Conservation (phyloP, 2,888 invertebrate genomes). For the Phaedon cochleariae region DNA sequence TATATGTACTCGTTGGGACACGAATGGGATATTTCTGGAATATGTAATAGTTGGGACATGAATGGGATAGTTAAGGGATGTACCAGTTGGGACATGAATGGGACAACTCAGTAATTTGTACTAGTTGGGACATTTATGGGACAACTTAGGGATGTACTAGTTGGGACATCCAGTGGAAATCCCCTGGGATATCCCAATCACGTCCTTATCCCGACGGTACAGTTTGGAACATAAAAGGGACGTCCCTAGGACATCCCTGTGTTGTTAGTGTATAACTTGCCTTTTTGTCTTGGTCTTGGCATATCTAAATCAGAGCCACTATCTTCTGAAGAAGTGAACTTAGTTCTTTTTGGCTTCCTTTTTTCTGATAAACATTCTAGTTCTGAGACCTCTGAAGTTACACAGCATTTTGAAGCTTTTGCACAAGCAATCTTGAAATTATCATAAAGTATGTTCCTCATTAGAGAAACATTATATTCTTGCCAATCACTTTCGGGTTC, state of each 20-base stretch:
- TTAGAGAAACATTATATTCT: background rate
- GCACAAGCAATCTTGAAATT: background rate
- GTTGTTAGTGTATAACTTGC: conserved; percentile 1
- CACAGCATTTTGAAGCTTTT: background rate
- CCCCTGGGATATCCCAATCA: background rate
- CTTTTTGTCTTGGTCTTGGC: background rate
- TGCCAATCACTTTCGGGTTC: conserved; percentile 5
- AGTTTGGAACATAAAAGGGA: conserved; percentile 3
- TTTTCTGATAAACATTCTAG: background rate
- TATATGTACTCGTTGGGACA: too few relatives aligned
- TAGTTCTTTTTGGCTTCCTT: too few relatives aligned
- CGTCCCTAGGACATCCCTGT: conserved; percentile 7
- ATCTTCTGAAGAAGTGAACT: background rate
- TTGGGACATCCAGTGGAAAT: background rate
- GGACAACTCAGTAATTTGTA: background rate
- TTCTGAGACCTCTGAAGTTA: background rate
- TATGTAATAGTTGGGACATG: too few relatives aligned
- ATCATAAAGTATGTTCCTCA: conserved; percentile 4
- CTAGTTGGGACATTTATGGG: background rate
- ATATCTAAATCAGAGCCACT: background rate
- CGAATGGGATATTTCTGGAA: too few relatives aligned
- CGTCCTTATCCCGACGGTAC: background rate
- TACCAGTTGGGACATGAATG: background rate
- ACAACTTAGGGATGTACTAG: background rate
- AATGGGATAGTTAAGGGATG: too few relatives aligned